Percentiles rank a stretch among this genome's conserved stretches.
These are phyloP conservation scores for Saccostrea cuccullata DNA, from an alignment of 1,140 invertebrate genomes.

Conservation along the genomic window DNA sequence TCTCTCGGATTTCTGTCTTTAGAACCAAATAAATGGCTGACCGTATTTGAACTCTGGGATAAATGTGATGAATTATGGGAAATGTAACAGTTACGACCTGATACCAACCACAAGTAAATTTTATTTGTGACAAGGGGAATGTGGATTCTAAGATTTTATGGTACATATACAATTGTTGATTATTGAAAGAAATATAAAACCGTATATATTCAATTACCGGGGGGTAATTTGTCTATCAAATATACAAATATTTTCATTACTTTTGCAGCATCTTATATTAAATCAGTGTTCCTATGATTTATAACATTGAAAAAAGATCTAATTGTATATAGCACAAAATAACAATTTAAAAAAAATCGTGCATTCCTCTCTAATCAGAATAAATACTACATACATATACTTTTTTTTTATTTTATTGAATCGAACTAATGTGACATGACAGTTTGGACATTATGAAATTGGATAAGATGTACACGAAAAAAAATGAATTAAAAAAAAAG, in stretches of 20 bases:
- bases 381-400: too few relatives aligned
- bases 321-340: too few relatives aligned
- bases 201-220: neutral
- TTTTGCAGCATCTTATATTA: too few relatives aligned
- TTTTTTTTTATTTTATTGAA: too few relatives aligned
- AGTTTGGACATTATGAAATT: too few relatives aligned
- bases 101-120: neutral
- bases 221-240: neutral
- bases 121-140: slow-evolving; percentile 14
- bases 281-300: too few relatives aligned
- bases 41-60: slow-evolving; percentile 12
- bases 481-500: too few relatives aligned
- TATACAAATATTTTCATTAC: neutral
- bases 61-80: neutral
- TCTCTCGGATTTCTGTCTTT: neutral
- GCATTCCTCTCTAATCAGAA: too few relatives aligned
- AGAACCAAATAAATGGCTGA: neutral
- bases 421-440: too few relatives aligned
- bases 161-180: neutral
- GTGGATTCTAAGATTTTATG: neutral
- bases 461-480: too few relatives aligned
- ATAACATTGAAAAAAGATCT: too few relatives aligned
- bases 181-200: neutral
- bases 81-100: neutral
- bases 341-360: too few relatives aligned